These are phyloP conservation scores for Pogonophryne albipinna DNA, from an alignment of 2,797 vertebrate genomes.

Conservation along the genomic window DNA sequence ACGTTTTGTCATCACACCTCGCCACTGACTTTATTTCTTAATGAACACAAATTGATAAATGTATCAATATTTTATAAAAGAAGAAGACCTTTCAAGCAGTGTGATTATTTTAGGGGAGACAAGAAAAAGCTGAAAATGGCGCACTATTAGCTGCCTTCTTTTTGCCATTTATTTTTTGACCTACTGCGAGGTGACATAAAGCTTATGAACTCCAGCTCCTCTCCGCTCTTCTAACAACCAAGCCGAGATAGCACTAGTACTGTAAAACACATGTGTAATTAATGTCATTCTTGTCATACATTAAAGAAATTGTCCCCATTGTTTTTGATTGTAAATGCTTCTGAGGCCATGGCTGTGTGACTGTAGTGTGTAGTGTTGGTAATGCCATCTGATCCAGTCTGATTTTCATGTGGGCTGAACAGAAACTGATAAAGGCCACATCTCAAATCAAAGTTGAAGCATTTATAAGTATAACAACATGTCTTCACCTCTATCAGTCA, in stretches of 20 bases:
- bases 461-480: constrained; percentile 16
- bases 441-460: constrained; percentile 14
- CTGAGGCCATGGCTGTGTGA: constrained; percentile 57
- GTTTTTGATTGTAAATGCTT: constrained; percentile 70
- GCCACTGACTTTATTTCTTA: constrained; percentile 21
- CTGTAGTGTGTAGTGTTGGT: constrained; percentile 31
- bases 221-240: constrained; percentile 55
- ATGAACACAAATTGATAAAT: constrained; percentile 14
- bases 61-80: constrained; percentile 38
- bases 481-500: constrained; percentile 8
- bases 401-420: constrained; percentile 16
- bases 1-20: constrained; percentile 20
- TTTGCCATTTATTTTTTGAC: constrained; percentile 41
- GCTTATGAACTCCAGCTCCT: constrained; percentile 26
- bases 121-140: constrained; percentile 26
- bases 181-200: constrained; percentile 40
- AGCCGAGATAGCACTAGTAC: constrained; percentile 47
- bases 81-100: constrained; percentile 19
- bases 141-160: constrained; percentile 50
- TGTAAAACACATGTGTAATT: constrained; percentile 71
- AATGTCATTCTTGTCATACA: constrained; percentile 59
- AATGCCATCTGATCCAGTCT: constrained; percentile 25
- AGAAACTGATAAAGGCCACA: constrained; percentile 14
- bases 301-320: constrained; percentile 64
- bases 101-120: constrained; percentile 21